A percentile compares a stretch with the other conserved stretches of the same genome.
Evolutionary conservation across 2,113 vertebrate species (phyloP).

Genomic region (Pterocles burchelli): DNA sequence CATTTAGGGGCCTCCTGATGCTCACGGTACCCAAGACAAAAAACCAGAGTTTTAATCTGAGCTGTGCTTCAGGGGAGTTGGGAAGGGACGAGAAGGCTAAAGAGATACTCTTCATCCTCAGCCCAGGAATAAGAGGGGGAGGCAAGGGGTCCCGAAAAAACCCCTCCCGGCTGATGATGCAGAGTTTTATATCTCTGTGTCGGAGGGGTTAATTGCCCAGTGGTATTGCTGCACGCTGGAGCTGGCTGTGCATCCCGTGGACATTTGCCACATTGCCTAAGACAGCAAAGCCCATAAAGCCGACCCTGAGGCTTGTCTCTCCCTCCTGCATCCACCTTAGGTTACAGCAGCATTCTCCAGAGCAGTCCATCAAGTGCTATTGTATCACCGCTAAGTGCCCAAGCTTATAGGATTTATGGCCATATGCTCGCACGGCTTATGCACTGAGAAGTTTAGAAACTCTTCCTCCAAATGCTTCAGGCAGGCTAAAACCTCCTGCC

Average conservation of each 20-base stretch:
- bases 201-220: background rate
- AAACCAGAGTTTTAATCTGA: rapidly evolving
- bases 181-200: rapidly evolving
- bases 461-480: conserved; percentile 21
- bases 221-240: background rate
- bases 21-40: rapidly evolving
- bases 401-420: conserved; percentile 1
- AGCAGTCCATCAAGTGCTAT: background rate
- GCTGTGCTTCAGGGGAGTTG: background rate
- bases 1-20: background rate
- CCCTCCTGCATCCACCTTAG: background rate
- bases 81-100: background rate
- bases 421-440: background rate
- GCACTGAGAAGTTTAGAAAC: background rate
- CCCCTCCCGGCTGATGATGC: rapidly evolving
- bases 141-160: background rate
- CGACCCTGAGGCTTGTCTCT: background rate
- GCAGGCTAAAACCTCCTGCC: background rate
- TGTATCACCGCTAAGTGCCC: background rate
- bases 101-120: background rate
- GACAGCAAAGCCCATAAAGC: background rate
- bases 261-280: background rate
- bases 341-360: background rate
- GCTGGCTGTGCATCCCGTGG: background rate
- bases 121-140: background rate